These are phyloP conservation scores for Meriones unguiculatus DNA, from an alignment of 2,113 vertebrate species.

Conservation along the genomic window DNA sequence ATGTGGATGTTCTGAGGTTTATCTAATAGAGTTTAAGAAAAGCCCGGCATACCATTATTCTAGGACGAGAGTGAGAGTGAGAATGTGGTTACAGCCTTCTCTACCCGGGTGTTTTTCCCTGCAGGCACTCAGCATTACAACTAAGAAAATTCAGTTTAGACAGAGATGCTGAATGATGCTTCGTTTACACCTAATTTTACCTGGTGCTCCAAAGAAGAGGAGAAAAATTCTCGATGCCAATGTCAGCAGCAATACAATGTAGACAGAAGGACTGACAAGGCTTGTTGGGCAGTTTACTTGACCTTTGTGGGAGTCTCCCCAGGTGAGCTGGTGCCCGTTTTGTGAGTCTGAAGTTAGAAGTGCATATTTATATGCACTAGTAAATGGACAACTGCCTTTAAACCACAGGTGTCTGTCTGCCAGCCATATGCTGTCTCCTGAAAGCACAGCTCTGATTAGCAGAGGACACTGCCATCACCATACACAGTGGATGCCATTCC, in stretches of 20 bases:
- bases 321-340: neutral
- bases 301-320: neutral
- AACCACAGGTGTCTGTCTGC: neutral
- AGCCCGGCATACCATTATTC: neutral
- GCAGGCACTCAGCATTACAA: conserved; percentile 1
- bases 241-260: neutral
- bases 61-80: neutral
- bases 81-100: neutral
- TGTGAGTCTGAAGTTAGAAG: neutral
- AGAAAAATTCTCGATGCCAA: neutral
- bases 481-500: neutral
- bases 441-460: neutral
- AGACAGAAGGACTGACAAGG: neutral
- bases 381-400: neutral
- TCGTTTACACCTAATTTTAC: conserved; percentile 31
- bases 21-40: neutral
- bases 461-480: neutral
- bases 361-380: neutral
- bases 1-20: neutral
- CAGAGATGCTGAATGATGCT: neutral
- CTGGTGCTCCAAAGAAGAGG: neutral
- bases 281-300: conserved; percentile 45
- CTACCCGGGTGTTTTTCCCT: conserved; percentile 13
- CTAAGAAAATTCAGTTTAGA: neutral
- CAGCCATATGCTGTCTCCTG: neutral